These are phyloP conservation scores for Apis cerana DNA, from an alignment of 1,140 invertebrate genomes.

Conservation along the genomic window DNA sequence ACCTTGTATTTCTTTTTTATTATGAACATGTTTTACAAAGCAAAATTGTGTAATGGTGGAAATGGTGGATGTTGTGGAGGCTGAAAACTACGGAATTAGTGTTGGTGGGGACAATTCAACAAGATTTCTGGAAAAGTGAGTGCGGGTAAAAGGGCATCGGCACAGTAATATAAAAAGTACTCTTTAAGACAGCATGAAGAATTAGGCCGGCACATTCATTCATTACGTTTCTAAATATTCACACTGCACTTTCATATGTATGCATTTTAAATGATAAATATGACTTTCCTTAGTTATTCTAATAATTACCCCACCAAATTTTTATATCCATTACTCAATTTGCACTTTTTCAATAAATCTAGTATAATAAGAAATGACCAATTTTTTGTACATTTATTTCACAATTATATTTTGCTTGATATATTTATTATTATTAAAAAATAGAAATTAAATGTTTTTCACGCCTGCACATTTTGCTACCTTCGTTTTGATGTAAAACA, in stretches of 20 bases:
- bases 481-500: constrained; percentile 15
- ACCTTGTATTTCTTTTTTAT: constrained; percentile 73
- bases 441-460: constrained; percentile 40
- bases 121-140: constrained; percentile 53
- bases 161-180: constrained; percentile 81
- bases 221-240: constrained; percentile 56
- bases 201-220: constrained; percentile 79
- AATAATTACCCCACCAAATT: constrained; percentile 15
- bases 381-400: constrained; percentile 47
- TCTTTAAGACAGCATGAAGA: constrained; percentile 77
- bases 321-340: constrained; percentile 25
- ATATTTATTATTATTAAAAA: constrained; percentile 9
- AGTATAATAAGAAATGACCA: constrained; percentile 23
- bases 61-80: constrained; percentile 58
- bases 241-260: constrained; percentile 67
- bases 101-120: constrained; percentile 55
- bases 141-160: constrained; percentile 68
- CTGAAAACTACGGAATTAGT: constrained; percentile 60
- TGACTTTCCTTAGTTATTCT: background rate
- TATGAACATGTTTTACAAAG: constrained; percentile 81
- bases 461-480: constrained; percentile 43
- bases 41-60: constrained; percentile 74
- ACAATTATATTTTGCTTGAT: constrained; percentile 31
- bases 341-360: constrained; percentile 15
- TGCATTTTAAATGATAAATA: constrained; percentile 50